Evolutionary conservation across 2,113 vertebrate genomes (phyloP), one percentile per base, ranked within the genome.

Genomic region (Progne subis): DNA sequence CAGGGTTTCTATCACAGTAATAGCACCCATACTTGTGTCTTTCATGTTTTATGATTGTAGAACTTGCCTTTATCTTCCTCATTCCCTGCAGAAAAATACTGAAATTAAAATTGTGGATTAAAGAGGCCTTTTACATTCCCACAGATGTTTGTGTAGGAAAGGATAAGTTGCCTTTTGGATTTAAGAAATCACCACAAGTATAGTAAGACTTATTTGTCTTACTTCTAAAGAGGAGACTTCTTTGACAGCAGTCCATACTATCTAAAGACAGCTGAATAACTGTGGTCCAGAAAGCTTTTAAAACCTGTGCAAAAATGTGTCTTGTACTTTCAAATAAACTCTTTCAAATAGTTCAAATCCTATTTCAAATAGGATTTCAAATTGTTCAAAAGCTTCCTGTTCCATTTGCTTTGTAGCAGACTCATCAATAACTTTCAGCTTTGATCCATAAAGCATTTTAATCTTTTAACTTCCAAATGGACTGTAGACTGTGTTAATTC

Each of bases 81-180:
- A 20, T 11, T 29, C 34, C 28, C 43, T 2, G 8, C 64, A 92
- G 70, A 77, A 81, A 88, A 71, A 32, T 71, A 59, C 37, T 72
- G 61, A 88, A 82, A 85, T 77, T 56, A 67, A 79, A 86, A 52
- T 56, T 1, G 1, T 86, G 90, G 59, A 67, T 94, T 90, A 52
- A 59, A 41, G 47, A 64, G 55, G 43, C 56, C 71, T 86, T 94
- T 90, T 88, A 56, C 47, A 63, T 76, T 92, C 76, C 90, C 76
- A 83, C 79, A 44, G 68, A n/a, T 95, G 55, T 80, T 93, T 86
- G 64, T 90, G 85, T 92, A 77, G 56, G 60, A 88, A 91, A 93
- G 50, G 70, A 85, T 91, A 67, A 91, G 43, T 90, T 72, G 75
- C 63, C 55, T 82, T 47, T 76, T 77, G 24, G 18, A 57, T 91